Conservation (phyloP, 2,888 invertebrate genomes). For the Sesia apiformis region DNA sequence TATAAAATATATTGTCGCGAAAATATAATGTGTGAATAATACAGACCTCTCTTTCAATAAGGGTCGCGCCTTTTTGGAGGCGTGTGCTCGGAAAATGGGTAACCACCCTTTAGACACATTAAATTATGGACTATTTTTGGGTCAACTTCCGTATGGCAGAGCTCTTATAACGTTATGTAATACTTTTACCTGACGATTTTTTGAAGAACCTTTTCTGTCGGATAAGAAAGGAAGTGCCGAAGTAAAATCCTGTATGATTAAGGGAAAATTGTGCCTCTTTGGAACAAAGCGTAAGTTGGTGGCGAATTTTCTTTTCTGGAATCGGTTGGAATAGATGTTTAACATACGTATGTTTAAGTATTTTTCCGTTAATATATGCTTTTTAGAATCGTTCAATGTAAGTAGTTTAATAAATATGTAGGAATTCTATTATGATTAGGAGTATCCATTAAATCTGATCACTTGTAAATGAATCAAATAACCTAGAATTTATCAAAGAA, state of each 20-base stretch:
- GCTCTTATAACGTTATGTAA: slow-evolving; percentile 20
- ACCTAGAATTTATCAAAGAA: too few species aligned
- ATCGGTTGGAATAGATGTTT: not conserved
- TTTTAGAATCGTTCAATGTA: too few species aligned
- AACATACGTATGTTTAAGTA: too few species aligned
- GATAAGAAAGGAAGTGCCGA: slow-evolving; percentile 32
- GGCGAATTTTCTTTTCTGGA: not conserved
- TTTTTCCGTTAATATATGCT: too few species aligned
- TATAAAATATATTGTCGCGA: slow-evolving; percentile 37
- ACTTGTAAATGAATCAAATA: too few species aligned
- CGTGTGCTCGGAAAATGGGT: slow-evolving; percentile 48
- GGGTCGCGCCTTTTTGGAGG: slow-evolving; percentile 42
- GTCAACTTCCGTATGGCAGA: slow-evolving; percentile 32
- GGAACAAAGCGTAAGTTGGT: slow-evolving; percentile 4
- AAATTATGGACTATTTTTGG: slow-evolving; percentile 56
- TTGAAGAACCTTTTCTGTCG: slow-evolving; percentile 27
- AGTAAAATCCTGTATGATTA: slow-evolving; percentile 36
- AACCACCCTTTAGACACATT: slow-evolving; percentile 55
- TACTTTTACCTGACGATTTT: slow-evolving; percentile 37
- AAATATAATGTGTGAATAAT: slow-evolving; percentile 51
- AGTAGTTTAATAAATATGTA: too few species aligned
- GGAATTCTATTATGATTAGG: too few species aligned
- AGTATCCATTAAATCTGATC: too few species aligned
- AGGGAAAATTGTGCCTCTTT: slow-evolving; percentile 26
- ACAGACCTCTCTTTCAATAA: slow-evolving; percentile 51